Evolutionary conservation across 2,113 vertebrate species (phyloP).

Genomic region (Silurus asotus): DNA sequence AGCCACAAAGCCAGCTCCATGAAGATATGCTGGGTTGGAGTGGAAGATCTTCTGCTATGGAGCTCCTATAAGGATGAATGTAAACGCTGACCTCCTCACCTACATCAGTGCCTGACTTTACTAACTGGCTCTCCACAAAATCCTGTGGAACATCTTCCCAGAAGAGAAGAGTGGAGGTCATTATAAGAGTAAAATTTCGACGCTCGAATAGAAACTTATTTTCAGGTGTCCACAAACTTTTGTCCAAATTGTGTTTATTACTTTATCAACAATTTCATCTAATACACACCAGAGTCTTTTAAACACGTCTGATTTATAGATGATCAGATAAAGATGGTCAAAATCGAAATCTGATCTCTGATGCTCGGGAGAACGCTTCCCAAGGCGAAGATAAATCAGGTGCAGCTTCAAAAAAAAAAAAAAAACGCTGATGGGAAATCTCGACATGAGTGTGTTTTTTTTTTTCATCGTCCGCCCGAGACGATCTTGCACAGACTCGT

Average conservation of each 20-base stretch:
- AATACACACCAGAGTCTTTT: not conserved
- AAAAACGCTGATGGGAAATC: not conserved
- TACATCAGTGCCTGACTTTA: too few species aligned
- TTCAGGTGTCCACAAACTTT: too few species aligned
- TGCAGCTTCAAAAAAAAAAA: not conserved
- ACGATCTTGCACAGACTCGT: not conserved
- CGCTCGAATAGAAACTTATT: too few species aligned
- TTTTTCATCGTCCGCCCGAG: not conserved
- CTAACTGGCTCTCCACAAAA: too few species aligned
- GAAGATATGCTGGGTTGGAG: too few species aligned
- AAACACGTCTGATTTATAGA: not conserved
- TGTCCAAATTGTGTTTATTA: not conserved
- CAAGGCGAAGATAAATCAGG: conserved; percentile 4
- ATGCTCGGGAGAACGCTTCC: not conserved
- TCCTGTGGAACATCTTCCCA: too few species aligned
- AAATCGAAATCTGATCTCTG: not conserved
- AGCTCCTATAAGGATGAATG: too few species aligned
- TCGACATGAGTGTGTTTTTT: not conserved
- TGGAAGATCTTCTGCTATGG: too few species aligned
- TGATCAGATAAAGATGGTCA: not conserved
- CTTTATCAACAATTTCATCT: not conserved
- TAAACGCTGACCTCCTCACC: too few species aligned
- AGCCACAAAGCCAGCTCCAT: too few species aligned
- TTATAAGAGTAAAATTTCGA: too few species aligned
- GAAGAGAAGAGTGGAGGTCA: too few species aligned